phyloP scores from a whole-genome alignment of 53 echinoderm and acorn worm genomes.

The Apostichopus leukothele region DNA sequence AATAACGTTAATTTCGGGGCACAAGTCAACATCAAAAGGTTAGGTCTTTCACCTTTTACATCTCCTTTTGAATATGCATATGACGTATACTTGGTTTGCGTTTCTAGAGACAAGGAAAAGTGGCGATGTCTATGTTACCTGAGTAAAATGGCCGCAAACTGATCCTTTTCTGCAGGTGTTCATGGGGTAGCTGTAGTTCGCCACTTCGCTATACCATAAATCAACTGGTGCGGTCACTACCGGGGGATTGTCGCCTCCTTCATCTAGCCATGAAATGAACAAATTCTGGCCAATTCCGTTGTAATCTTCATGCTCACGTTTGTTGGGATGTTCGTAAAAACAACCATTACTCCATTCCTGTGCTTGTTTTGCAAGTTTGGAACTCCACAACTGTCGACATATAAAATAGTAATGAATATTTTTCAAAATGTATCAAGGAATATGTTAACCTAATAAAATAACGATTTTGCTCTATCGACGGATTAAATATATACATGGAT shows the following conservation, averaged over 20 bases:
- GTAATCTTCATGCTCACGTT: not conserved
- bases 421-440: not conserved
- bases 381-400: conserved; percentile 36
- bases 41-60: too few species aligned
- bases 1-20: too few species aligned
- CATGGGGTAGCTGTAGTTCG: not conserved
- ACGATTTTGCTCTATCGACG: too few species aligned
- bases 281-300: conserved; percentile 22
- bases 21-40: too few species aligned
- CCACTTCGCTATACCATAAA: conserved; percentile 21
- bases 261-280: conserved; percentile 26
- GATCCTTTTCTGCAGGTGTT: not conserved
- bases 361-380: conserved; percentile 23
- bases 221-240: not conserved
- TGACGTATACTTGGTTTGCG: too few species aligned
- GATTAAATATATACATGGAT: too few species aligned
- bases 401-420: not conserved
- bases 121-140: not conserved
- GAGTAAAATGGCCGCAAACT: conserved; percentile 37
- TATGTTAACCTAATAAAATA: too few species aligned
- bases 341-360: conserved; percentile 31
- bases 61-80: too few species aligned
- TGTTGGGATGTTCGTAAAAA: conserved; percentile 12
- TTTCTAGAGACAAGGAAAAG: too few species aligned
- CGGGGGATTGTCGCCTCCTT: conserved; percentile 15